Base-by-base conservation (phyloP, 2,113 vertebrate genomes). In the Corynorhinus townsendii region DNA sequence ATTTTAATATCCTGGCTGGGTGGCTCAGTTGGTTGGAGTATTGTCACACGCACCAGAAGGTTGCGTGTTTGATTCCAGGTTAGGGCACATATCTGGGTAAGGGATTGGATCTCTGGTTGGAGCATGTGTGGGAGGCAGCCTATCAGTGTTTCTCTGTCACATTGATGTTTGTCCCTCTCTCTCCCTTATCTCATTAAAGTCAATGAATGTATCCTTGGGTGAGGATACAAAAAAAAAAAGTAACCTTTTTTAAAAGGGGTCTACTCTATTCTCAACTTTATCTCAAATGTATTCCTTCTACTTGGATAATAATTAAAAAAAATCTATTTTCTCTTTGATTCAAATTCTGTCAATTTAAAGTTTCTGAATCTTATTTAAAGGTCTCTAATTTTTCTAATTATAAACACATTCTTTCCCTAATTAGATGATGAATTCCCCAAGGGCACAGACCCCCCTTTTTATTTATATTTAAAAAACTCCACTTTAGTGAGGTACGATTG, bases 311-410 rank as follows among this genome's bases (percentile, higher is more conserved):
- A 84, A 28, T 54, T 38, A n/a, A 2, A 30, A 75, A 76, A 66
- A 64, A 33, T 59, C 15, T 68, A 30, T 85, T 75, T 89, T 93
- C 20, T 90, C 24, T 96, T 82, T 83, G 20, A 86, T 54, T 88
- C 4, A 45, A 69, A 95, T 33, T 69, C 9, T 82, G 82, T 59
- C 66, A 91, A 20, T 89, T 88, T 54, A 43, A 92, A 56, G 17
- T 86, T 93, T 47, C 2, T 66, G 26, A 86, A 83, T 38, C 52
- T 83, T 82, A 90, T 77, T 86, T 79, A 91, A 94, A 82, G n/a
- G 19, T 19, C 15, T 73, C 20, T 75, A 14, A 80, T 72, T 56
- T 73, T 92, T 82, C 35, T 95, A 56, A 86, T 43, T 38, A 45
- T 72, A 76, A 91, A 83, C 24, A 66, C 9, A 73, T 71, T 86